These are phyloP conservation scores for Podarcis cretensis DNA, from an alignment of 2,113 vertebrate genomes.

Conservation along the genomic window DNA sequence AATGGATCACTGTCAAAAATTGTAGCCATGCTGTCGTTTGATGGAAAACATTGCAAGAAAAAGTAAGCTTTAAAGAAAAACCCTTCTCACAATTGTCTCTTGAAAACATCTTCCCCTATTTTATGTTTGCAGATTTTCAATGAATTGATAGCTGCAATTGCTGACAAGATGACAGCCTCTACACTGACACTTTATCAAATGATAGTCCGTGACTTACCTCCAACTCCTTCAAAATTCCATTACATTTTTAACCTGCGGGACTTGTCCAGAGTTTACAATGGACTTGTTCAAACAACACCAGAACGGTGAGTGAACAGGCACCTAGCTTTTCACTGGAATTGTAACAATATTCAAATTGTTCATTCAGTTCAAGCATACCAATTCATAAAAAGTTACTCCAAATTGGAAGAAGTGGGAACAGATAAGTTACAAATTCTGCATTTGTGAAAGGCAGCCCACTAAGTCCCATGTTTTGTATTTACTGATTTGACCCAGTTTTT, in stretches of 20 bases:
- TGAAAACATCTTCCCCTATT: conserved; percentile 21
- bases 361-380: background rate
- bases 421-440: background rate
- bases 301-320: conserved; percentile 80
- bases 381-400: background rate
- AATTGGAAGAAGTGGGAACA: background rate
- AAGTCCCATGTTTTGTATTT: conserved; percentile 20
- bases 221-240: conserved; percentile 97
- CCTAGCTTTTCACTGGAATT: background rate
- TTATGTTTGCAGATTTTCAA: conserved; percentile 80
- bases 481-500: conserved; percentile 28
- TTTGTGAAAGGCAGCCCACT: background rate
- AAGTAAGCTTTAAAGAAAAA: background rate
- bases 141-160: conserved; percentile 78
- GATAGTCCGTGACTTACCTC: conserved; percentile 88
- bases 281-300: conserved; percentile 85
- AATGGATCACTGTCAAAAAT: background rate
- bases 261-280: conserved; percentile 90
- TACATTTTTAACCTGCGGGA: conserved; percentile 98
- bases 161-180: conserved; percentile 85
- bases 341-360: background rate
- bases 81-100: background rate
- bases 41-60: background rate
- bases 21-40: background rate
- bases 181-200: conserved; percentile 88